Conservation (phyloP, 2,113 vertebrate genomes). For the Thamnaconus septentrionalis region DNA sequence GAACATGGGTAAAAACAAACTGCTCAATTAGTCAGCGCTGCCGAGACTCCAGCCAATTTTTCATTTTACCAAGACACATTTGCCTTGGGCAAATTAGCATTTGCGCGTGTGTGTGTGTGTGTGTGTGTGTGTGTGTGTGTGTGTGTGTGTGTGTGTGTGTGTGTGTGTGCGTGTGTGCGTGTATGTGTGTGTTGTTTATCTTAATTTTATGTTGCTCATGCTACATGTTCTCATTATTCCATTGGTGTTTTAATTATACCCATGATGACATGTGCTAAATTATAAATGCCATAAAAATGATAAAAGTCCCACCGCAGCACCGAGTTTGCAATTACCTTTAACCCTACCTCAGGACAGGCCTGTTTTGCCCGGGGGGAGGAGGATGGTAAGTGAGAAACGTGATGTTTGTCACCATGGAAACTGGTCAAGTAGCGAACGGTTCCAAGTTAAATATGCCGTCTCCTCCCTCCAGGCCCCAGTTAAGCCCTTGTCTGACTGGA, state of each 20-base stretch:
- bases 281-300: no score
- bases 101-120: neutral
- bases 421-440: slow-evolving; percentile 37
- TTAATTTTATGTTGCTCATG: no score
- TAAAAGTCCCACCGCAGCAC: no score
- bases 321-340: slow-evolving; percentile 1
- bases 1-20: slow-evolving; percentile 38
- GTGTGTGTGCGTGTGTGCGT: no score
- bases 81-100: slow-evolving; percentile 42
- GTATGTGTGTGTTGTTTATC: neutral
- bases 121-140: no score
- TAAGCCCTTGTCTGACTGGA: slow-evolving; percentile 30
- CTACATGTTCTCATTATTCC: no score
- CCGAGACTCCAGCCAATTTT: slow-evolving; percentile 39
- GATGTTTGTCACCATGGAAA: slow-evolving; percentile 60
- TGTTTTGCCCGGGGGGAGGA: slow-evolving; percentile 26
- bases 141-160: no score
- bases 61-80: slow-evolving; percentile 52
- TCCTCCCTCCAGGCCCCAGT: slow-evolving; percentile 4
- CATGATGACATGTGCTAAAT: no score
- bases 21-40: slow-evolving; percentile 31
- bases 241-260: no score
- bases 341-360: slow-evolving; percentile 44
- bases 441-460: slow-evolving; percentile 41
- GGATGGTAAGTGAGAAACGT: slow-evolving; percentile 32